Base-by-base conservation (phyloP, 2,888 invertebrate species). In the Hydrotaea cyrtoneurina region DNA sequence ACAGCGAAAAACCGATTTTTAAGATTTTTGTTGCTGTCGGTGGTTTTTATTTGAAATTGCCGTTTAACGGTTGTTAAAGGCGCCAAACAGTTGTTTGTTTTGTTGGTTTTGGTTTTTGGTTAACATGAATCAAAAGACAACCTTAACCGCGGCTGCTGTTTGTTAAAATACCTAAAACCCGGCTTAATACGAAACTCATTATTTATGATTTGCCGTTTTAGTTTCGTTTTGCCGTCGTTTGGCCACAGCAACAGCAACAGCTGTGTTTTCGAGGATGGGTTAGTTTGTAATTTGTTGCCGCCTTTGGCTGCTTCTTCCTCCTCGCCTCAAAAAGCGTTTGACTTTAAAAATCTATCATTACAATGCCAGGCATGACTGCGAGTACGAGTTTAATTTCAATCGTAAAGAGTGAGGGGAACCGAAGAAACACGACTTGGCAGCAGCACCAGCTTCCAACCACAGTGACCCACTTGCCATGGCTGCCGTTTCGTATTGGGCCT, bases 381-480 rank as follows among this genome's bases (percentile, higher is more conserved):
- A 36, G 39, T 31, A 31, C 43, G 43, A 43, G 64, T 78, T 76
- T 36, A 78, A 39, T 15, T n/a, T 13, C 53, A 53, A 53, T 19
- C 21, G 21, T 55, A 10, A 55, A 59, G 59, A 17, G 19, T 43
- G 19, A 69, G 46, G 69, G 69, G 46, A 69, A 66, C 5, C 13
- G 31, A 7, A 7, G 1, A 36, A 69, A 69, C 69, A 69, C 46
- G 69, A 69, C 69, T 69, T 69, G 69, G 69, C 69, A 43, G 69
- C 69, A 43, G 17, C 62, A 62, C 23, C 78, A 76, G 55, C 62
- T 77, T 74, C 76, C 59, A 74, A 77, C 69, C 66, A 7, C 7
- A 64, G 82, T 85, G 82, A 85, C 85, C 85, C 72, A 85, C 79
- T 85, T 82, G 77, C 53, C 46, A 10, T 46, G 3, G 23, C 59